A percentile compares a stretch with the other conserved stretches of the same genome.
phyloP scores from a whole-genome alignment of 2,888 invertebrate species.

The Sesia bembeciformis region DNA sequence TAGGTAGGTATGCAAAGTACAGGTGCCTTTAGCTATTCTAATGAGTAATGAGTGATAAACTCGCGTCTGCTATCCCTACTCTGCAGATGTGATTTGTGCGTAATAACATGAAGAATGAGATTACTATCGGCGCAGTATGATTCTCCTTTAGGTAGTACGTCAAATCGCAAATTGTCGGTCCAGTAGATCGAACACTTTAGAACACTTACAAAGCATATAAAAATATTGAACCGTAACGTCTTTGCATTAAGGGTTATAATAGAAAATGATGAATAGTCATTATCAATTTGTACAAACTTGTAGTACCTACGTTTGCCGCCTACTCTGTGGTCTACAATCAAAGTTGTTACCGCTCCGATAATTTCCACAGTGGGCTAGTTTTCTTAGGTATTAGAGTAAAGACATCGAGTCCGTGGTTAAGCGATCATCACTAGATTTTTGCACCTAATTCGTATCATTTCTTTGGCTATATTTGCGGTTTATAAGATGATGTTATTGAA shows the following conservation, averaged over 20 bases:
- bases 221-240: slow-evolving; percentile 22
- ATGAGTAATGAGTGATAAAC: no score
- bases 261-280: neutral
- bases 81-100: slow-evolving; percentile 20
- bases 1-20: no score
- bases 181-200: slow-evolving; percentile 43
- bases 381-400: neutral
- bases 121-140: slow-evolving; percentile 42
- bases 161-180: slow-evolving; percentile 66
- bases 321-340: slow-evolving; percentile 29
- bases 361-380: neutral
- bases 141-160: slow-evolving; percentile 49
- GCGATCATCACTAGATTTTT: neutral
- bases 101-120: slow-evolving; percentile 27
- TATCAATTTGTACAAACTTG: neutral
- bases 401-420: neutral
- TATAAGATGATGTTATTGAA: no score
- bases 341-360: slow-evolving; percentile 17
- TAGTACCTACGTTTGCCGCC: slow-evolving; percentile 11
- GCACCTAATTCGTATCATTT: neutral
- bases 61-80: slow-evolving; percentile 34
- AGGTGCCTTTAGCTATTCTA: no score
- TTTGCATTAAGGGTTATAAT: slow-evolving; percentile 20
- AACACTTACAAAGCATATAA: slow-evolving; percentile 9
- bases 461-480: neutral